Conservation (phyloP, 2,888 invertebrate species). For the Alsophila aescularia region DNA sequence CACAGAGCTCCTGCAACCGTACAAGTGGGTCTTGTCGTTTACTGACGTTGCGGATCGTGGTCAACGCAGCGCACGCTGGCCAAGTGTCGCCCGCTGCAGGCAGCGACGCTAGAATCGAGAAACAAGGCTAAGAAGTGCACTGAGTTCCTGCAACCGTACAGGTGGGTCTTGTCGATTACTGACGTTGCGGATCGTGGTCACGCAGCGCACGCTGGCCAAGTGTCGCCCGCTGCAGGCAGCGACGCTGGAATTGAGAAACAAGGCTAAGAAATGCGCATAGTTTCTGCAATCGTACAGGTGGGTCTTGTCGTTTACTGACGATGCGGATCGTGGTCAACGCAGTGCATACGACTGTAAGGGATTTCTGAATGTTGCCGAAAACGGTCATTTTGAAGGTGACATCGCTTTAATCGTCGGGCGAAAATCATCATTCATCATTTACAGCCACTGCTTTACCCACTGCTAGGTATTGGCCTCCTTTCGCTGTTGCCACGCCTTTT, state of each 20-base stretch:
- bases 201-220: slow-evolving; percentile 89
- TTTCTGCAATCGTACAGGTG: slow-evolving; percentile 88
- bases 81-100: slow-evolving; percentile 90
- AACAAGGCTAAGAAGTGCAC: slow-evolving; percentile 90
- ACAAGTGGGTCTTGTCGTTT: slow-evolving; percentile 73
- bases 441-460: no score
- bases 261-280: slow-evolving; percentile 89
- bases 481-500: no score
- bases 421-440: no score
- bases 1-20: slow-evolving; percentile 88
- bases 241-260: slow-evolving; percentile 89
- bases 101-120: slow-evolving; percentile 90
- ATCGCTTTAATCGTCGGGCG: no score
- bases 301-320: no score
- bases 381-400: no score
- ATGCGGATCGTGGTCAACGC: slow-evolving; percentile 47
- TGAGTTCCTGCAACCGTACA: slow-evolving; percentile 89
- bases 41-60: background rate
- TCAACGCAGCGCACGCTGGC: slow-evolving; percentile 89
- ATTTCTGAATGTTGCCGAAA: no score
- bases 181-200: no score
- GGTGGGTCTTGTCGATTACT: slow-evolving; percentile 58
- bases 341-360: no score
- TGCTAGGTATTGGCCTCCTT: no score
- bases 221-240: slow-evolving; percentile 91